A percentile compares a stretch with the other conserved stretches of the same genome.
Evolutionary conservation across 2,113 vertebrate species (phyloP).

Genomic region (Phyllopteryx taeniolatus): DNA sequence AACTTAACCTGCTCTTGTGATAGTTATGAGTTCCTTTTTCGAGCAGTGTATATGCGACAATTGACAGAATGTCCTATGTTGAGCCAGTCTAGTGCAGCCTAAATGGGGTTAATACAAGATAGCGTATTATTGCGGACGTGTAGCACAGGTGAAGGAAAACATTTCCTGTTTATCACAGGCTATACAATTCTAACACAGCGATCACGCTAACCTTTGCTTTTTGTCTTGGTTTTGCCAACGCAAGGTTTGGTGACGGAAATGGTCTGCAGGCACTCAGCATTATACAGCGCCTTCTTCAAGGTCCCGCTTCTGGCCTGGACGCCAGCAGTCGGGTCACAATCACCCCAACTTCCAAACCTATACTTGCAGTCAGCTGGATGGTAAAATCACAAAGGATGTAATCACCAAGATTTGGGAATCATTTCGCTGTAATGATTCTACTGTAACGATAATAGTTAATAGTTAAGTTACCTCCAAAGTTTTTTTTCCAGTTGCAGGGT

Average conservation of each 20-base stretch:
- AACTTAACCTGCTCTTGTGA: no score
- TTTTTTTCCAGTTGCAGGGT: conserved; percentile 92
- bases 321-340: conserved; percentile 77
- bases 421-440: background rate
- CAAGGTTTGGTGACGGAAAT: conserved; percentile 84
- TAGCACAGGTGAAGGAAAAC: no score
- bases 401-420: background rate
- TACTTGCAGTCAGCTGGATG: conserved; percentile 88
- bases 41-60: no score
- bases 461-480: conserved; percentile 81
- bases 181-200: background rate
- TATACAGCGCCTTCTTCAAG: conserved; percentile 83
- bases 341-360: conserved; percentile 86
- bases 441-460: no score
- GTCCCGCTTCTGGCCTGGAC: conserved; percentile 77
- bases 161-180: background rate
- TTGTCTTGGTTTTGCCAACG: conserved; percentile 78
- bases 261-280: conserved; percentile 82
- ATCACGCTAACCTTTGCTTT: conserved; percentile 80
- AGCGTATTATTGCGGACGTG: background rate
- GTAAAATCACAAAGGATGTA: background rate
- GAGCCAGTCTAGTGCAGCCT: no score
- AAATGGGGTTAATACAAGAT: background rate
- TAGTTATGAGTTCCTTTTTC: no score
- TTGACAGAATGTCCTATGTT: no score